phyloP scores from a whole-genome alignment of 2,797 vertebrate genomes.

The Leontopithecus rosalia region DNA sequence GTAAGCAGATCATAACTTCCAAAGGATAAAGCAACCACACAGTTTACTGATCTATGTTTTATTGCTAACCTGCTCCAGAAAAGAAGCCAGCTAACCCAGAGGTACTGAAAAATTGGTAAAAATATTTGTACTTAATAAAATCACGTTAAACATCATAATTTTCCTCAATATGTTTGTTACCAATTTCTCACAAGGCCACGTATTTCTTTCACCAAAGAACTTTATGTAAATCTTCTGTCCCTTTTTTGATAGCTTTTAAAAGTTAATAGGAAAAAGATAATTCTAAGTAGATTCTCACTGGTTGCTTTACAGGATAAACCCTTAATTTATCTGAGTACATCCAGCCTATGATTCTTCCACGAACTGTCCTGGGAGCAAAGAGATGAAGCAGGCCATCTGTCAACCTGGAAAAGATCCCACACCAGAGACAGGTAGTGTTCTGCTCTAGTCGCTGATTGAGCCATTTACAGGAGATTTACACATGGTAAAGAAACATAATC shows the following conservation, averaged over 20 bases:
- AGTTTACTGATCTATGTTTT: neutral
- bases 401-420: conserved; percentile 73
- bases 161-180: neutral
- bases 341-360: conserved; percentile 51
- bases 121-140: neutral
- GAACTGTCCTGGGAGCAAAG: conserved; percentile 62
- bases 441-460: conserved; percentile 51
- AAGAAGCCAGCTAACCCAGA: neutral
- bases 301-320: conserved; percentile 56
- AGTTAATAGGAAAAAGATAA: conserved; percentile 65
- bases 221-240: neutral
- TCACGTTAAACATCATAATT: neutral
- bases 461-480: conserved; percentile 62
- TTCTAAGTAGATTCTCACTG: conserved; percentile 42
- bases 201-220: neutral
- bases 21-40: neutral
- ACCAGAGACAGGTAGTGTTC: conserved; percentile 62
- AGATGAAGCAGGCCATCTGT: conserved; percentile 68
- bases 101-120: neutral
- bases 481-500: conserved; percentile 39
- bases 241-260: neutral
- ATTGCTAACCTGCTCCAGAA: neutral
- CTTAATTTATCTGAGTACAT: neutral
- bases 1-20: neutral
- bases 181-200: neutral